These are phyloP conservation scores for Pomatorhinus ruficollis DNA, from an alignment of 2,113 vertebrate genomes.

Conservation along the genomic window DNA sequence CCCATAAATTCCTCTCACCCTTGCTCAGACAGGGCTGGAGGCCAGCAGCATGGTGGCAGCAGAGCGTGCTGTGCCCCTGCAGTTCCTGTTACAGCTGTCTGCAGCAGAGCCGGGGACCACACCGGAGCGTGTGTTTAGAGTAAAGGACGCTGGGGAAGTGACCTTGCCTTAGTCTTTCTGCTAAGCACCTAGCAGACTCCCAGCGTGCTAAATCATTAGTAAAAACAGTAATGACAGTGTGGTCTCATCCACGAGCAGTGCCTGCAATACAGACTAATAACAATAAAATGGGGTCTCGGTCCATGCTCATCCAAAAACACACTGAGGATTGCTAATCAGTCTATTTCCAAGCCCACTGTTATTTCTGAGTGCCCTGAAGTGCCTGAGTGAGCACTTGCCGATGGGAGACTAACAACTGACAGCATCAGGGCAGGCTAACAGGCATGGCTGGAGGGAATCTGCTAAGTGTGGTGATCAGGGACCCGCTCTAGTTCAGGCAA, in stretches of 20 bases:
- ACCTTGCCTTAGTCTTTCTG: conserved; percentile 1
- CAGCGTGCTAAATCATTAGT: background rate
- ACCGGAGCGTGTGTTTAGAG: background rate
- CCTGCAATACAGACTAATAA: background rate
- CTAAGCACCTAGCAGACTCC: background rate
- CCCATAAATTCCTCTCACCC: conserved; percentile 22
- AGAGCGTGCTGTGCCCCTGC: background rate
- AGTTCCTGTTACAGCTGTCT: background rate
- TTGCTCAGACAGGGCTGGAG: background rate
- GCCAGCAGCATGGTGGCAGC: background rate
- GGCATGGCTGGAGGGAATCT: background rate
- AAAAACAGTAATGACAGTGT: background rate
- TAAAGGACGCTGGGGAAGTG: background rate
- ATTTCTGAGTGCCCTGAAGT: background rate
- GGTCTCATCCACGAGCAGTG: background rate
- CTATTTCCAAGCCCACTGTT: background rate
- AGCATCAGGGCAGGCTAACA: background rate
- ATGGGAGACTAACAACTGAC: background rate
- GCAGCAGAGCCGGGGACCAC: background rate
- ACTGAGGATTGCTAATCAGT: background rate
- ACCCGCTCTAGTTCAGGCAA: background rate
- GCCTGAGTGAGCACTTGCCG: background rate
- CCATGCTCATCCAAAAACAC: background rate
- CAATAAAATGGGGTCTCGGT: background rate
- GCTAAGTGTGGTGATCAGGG: background rate